phyloP scores from a whole-genome alignment of 2,888 invertebrate species.

The Bombylius major region DNA sequence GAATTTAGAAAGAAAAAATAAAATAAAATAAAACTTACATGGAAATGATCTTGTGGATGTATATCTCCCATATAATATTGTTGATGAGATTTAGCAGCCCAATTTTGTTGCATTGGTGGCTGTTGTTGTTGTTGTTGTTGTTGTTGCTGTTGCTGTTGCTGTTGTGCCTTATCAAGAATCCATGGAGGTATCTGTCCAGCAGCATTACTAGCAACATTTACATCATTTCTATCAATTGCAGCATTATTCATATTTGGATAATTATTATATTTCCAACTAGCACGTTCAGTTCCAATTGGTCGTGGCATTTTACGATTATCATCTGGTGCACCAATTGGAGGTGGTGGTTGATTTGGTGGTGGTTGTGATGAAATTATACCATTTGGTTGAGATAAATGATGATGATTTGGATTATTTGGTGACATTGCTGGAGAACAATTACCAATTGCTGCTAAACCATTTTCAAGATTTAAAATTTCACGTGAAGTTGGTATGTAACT shows the following conservation, averaged over 20 bases:
- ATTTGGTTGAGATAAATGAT: slow-evolving; percentile 13
- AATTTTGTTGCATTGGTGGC: slow-evolving; percentile 17
- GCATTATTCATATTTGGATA: slow-evolving; percentile 24
- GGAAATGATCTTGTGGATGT: slow-evolving; percentile 32
- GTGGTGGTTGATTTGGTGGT: slow-evolving; percentile 13
- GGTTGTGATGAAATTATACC: slow-evolving; percentile 14
- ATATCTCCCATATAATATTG: slow-evolving; percentile 21
- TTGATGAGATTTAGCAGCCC: slow-evolving; percentile 14
- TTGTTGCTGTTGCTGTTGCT: slow-evolving; percentile 13
- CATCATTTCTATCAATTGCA: slow-evolving; percentile 15
- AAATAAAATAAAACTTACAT: slow-evolving; percentile 19
- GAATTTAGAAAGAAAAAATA: background rate
- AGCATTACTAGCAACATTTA: slow-evolving; percentile 14
- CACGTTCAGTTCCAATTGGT: slow-evolving; percentile 73
- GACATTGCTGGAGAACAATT: slow-evolving; percentile 31
- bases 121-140: slow-evolving; percentile 9
- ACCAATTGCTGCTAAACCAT: slow-evolving; percentile 23
- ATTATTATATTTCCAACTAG: slow-evolving; percentile 34
- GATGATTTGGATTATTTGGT: slow-evolving; percentile 28
- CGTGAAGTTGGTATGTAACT: slow-evolving; percentile 24
- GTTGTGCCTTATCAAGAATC: slow-evolving; percentile 23
- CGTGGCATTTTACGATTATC: slow-evolving; percentile 42
- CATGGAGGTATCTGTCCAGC: slow-evolving; percentile 20
- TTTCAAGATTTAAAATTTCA: slow-evolving; percentile 32
- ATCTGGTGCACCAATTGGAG: slow-evolving; percentile 19